Conservation (phyloP, 2,797 vertebrate species). For the Falco columbarius region DNA sequence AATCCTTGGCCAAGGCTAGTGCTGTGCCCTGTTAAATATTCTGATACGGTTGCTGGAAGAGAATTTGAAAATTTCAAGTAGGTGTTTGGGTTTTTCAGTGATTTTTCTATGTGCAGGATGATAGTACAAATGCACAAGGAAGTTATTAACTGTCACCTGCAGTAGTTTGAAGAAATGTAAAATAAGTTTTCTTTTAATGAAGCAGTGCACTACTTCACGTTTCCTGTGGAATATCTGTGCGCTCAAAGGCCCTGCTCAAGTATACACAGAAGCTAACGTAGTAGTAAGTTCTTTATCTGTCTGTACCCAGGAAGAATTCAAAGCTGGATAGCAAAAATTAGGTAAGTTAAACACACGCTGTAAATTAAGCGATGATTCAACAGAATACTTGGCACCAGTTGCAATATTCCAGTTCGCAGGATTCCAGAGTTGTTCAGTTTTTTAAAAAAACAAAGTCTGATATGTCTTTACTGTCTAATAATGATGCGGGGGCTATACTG, state of each 20-base stretch:
- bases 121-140: neutral
- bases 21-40: neutral
- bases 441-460: neutral
- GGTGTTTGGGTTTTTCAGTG: neutral
- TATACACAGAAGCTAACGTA: neutral
- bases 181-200: neutral
- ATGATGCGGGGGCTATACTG: neutral
- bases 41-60: neutral
- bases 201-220: neutral
- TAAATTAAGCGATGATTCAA: neutral
- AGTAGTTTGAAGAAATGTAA: neutral
- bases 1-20: neutral
- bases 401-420: neutral
- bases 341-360: neutral
- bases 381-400: neutral
- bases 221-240: neutral
- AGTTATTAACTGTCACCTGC: neutral
- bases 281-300: neutral
- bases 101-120: neutral
- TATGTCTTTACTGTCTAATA: neutral
- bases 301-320: neutral
- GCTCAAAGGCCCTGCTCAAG: neutral
- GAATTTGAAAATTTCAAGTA: neutral
- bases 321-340: neutral
- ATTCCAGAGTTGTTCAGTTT: neutral